Percentiles rank a stretch among this genome's conserved stretches.
These are phyloP conservation scores for Drosophila malerkotliana DNA, from an alignment of 1,140 invertebrate genomes.

Conservation along the genomic window DNA sequence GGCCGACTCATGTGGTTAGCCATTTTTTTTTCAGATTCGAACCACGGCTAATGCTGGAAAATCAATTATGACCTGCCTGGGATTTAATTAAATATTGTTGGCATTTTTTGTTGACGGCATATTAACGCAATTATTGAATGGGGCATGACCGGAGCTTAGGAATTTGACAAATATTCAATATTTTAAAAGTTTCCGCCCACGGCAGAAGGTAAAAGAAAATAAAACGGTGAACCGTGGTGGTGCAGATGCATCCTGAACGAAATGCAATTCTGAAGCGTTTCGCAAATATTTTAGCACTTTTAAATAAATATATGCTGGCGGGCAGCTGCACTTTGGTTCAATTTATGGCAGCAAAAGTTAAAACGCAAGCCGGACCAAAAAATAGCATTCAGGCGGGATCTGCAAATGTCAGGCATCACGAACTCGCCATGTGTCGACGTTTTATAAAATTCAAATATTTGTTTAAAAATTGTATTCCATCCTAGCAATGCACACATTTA, in stretches of 20 bases:
- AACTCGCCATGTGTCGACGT: slow-evolving; percentile 44
- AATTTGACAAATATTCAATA: slow-evolving; percentile 41
- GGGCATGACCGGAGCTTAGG: slow-evolving; percentile 17
- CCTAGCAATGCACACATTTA: slow-evolving; percentile 26
- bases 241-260: slow-evolving; percentile 20
- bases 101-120: slow-evolving; percentile 38
- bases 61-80: slow-evolving; percentile 52
- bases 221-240: not conserved
- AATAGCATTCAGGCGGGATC: slow-evolving; percentile 12
- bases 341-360: slow-evolving; percentile 75
- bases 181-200: slow-evolving; percentile 20
- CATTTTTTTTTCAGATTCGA: slow-evolving; percentile 8
- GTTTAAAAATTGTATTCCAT: slow-evolving; percentile 8
- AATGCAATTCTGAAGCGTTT: slow-evolving; percentile 70
- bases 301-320: slow-evolving; percentile 65
- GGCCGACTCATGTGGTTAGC: slow-evolving; percentile 37
- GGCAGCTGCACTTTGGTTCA: slow-evolving; percentile 56
- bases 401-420: slow-evolving; percentile 18
- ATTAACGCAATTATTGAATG: slow-evolving; percentile 53
- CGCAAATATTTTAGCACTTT: slow-evolving; percentile 74
- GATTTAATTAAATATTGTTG: slow-evolving; percentile 57
- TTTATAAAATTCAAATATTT: slow-evolving; percentile 55
- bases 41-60: slow-evolving; percentile 18
- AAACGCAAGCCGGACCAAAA: slow-evolving; percentile 59
- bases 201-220: slow-evolving; percentile 3